A percentile compares a stretch with the other conserved stretches of the same genome.
Evolutionary conservation across 2,113 vertebrate species (phyloP).

Genomic region (Ciconia stormi): DNA sequence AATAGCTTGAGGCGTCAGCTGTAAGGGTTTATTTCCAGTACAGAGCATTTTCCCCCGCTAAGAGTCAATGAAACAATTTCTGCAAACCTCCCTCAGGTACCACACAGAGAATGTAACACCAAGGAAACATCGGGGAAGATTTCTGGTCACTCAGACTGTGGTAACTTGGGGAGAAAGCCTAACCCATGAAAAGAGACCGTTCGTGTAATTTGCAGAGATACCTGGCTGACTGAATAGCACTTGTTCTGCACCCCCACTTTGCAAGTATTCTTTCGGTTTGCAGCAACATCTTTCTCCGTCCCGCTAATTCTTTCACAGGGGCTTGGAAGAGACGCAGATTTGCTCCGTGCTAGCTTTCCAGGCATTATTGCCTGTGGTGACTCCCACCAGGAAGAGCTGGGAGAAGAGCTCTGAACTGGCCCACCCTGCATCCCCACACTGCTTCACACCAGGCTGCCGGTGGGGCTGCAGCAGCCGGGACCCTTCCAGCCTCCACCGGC

Average conservation of each 20-base stretch:
- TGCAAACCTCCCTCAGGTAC: not conserved
- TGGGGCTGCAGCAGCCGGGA: not conserved
- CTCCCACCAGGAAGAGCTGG: not conserved
- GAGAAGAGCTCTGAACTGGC: not conserved
- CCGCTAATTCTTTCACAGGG: not conserved
- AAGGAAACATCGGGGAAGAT: not conserved
- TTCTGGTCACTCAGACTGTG: not conserved
- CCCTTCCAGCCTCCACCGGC: not conserved
- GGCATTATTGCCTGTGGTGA: not conserved
- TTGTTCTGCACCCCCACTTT: not conserved
- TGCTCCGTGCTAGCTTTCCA: not conserved
- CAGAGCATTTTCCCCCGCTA: not conserved
- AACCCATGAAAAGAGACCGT: not conserved
- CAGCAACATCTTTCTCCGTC: not conserved
- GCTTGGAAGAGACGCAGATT: not conserved
- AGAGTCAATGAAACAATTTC: not conserved
- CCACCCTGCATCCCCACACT: not conserved
- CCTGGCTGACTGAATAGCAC: not conserved
- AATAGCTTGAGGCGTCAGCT: not conserved
- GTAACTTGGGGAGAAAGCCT: not conserved
- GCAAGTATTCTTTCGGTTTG: not conserved
- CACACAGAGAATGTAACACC: not conserved
- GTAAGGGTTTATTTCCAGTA: not conserved
- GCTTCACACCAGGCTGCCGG: not conserved
- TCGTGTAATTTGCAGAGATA: not conserved